phyloP scores from a whole-genome alignment of 2,797 vertebrate genomes.

The Sciurus carolinensis region DNA sequence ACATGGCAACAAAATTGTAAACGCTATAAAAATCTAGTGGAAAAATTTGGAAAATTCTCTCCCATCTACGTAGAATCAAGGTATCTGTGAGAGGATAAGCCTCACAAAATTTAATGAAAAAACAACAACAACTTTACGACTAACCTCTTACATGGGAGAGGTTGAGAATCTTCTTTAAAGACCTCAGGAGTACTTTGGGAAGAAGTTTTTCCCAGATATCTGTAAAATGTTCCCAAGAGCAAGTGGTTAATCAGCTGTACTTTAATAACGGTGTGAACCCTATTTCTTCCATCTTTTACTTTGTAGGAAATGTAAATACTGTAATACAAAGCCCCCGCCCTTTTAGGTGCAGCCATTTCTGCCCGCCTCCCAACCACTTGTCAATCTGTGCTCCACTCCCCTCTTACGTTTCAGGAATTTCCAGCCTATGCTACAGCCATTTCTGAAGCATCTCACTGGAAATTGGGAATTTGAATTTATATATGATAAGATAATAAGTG shows the following conservation, averaged over 20 bases:
- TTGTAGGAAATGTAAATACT: not conserved
- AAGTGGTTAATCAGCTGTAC: not conserved
- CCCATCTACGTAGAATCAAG: not conserved
- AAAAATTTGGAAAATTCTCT: not conserved
- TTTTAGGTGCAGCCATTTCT: no score
- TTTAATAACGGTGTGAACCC: not conserved
- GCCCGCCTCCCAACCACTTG: no score
- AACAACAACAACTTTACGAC: no score
- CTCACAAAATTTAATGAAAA: not conserved
- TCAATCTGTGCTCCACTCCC: no score
- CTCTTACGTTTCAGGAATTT: no score
- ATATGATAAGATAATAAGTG: not conserved
- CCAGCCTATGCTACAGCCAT: not conserved
- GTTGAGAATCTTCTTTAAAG: not conserved
- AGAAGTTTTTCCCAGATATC: not conserved
- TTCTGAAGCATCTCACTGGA: not conserved
- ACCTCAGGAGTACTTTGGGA: not conserved
- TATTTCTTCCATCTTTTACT: not conserved
- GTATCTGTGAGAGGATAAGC: not conserved
- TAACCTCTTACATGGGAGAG: not conserved
- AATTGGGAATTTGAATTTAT: conserved; percentile 25
- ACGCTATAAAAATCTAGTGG: not conserved
- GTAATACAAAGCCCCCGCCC: no score
- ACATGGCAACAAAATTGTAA: not conserved
- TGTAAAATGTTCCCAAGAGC: no score